These are phyloP conservation scores for Carassius auratus DNA, from an alignment of 2,113 vertebrate species.

Conservation along the genomic window DNA sequence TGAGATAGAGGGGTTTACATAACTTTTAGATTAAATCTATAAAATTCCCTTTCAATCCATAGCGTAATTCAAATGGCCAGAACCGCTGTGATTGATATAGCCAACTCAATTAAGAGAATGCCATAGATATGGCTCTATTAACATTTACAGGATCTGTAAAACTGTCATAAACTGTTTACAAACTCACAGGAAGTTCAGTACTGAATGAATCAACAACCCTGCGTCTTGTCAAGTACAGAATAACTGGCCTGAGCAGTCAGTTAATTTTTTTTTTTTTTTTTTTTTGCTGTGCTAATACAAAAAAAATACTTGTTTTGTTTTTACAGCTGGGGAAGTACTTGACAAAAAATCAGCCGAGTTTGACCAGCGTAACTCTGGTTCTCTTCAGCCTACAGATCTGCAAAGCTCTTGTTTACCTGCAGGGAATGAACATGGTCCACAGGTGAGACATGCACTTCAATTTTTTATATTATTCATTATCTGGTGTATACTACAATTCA, in stretches of 20 bases:
- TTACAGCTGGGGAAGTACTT: conserved; percentile 89
- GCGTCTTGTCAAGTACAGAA: conserved; percentile 1
- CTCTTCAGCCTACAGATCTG: conserved; percentile 90
- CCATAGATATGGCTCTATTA: conserved; percentile 1
- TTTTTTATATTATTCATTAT: neutral
- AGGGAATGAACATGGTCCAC: conserved; percentile 87
- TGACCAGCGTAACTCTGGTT: conserved; percentile 81
- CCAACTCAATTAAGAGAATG: conserved; percentile 31
- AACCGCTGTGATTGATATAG: conserved; percentile 16
- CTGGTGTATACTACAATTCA: neutral
- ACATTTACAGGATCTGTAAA: conserved; percentile 22
- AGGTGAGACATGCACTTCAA: conserved; percentile 66
- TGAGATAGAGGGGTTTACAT: conserved; percentile 15
- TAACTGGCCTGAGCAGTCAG: neutral
- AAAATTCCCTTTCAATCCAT: conserved; percentile 27
- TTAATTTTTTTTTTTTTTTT: neutral
- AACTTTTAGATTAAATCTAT: conserved; percentile 34
- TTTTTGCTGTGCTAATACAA: neutral
- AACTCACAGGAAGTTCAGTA: conserved; percentile 10
- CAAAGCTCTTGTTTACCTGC: conserved; percentile 92
- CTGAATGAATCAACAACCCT: neutral
- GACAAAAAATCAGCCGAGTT: conserved; percentile 76
- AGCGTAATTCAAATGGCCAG: conserved; percentile 17
- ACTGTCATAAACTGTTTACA: conserved; percentile 19
- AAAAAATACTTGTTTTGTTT: conserved; percentile 3